Base-by-base conservation (phyloP, 2,113 vertebrate genomes). In the Copsychus sechellarum region DNA sequence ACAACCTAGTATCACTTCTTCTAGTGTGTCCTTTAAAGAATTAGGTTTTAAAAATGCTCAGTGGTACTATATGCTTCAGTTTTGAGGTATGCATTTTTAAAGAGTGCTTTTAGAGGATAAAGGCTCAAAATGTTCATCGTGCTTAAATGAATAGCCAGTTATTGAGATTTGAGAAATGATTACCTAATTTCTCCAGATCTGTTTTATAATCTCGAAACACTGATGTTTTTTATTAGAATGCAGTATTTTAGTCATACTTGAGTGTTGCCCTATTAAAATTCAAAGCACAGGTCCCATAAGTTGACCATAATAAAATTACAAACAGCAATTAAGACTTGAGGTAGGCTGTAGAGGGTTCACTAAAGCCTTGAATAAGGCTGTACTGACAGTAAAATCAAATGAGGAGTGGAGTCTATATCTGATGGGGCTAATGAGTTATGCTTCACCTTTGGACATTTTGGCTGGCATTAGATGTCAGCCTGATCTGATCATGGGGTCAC, bases 401-500 rank as follows among this genome's bases (percentile, higher is more conserved):
- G 62, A n/a, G 15, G 24, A 4, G 6, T 56, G 9, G 8, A 33
- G 21, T 54, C 48, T 50, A 0, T 57, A 26, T 62, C 14, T 79
- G 22, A 28, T 71, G 31, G 15, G 5, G 21, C 50, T 73, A 24
- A 62, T n/a, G 45, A 74, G 19, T 60, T 74, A 12, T 18, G 9
- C 25, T 34, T 65, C 34, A 45, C 18, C 43, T 77, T 81, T 13
- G 21, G 29, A 33, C 38, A 7, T 64, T 60, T 73, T 71, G 12
- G 14, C 45, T 0, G 0, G 22, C 8, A 8, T 56, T 17, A 28
- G 19, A 9, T 66, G 17, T 70, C 64, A 43, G 2, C 28, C 29
- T 64, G 9, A 36, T 60, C 22, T 43, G 21, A 64, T 31, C 16
- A 8, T 25, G 31, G 60, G 9, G 24, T 81, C 40, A 8, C 26